Base-by-base conservation (phyloP, 2,113 vertebrate species). In the Archocentrus centrarchus region DNA sequence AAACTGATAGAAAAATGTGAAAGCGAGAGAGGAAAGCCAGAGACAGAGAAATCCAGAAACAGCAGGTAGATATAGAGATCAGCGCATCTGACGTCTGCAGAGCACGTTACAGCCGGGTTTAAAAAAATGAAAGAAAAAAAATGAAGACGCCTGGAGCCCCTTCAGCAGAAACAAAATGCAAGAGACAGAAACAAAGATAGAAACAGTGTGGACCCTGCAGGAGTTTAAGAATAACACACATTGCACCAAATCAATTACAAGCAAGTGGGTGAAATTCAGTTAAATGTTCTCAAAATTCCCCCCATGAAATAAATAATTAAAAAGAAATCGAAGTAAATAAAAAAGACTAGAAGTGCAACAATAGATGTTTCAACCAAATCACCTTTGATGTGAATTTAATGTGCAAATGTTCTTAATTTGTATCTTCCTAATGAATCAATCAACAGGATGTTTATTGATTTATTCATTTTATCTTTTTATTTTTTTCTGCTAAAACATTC, bases 1-100 rank as follows among this genome's bases (percentile, higher is more conserved):
- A 64, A 64, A 32, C 27, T 32, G 47, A n/a, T 32, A 32, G 17
- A 32, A 73, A 55, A 73, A 44, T 32, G 47, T n/a, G 15, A 73
- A 22, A 30, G 17, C 7, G 24, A 70, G 41, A 30, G 66, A 53
- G 44, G 24, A 53, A 53, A 53, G 35, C 17, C 63, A 60, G 77
- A 86, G 75, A 75, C 66, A 75, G 66, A 22, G 53, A 70, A 27
- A 73, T 9, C 20, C 15, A 32, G 11, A 55, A 73, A 73, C 68
- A 55, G 68, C 18, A 73, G 47, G 68, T 73, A 73, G 68, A 55
- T 14, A 14, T 20, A 73, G 47, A 73, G 27, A 73, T 73, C 68
- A 41, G 37, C 37, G 0, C 37, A 35, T 73, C 68, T 55, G 30
- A 73, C 0, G 6, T 70, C 66, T 70, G 66, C 66, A 50, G 44